Conservation (phyloP, 2,113 vertebrate species). For the Cygnus atratus region DNA sequence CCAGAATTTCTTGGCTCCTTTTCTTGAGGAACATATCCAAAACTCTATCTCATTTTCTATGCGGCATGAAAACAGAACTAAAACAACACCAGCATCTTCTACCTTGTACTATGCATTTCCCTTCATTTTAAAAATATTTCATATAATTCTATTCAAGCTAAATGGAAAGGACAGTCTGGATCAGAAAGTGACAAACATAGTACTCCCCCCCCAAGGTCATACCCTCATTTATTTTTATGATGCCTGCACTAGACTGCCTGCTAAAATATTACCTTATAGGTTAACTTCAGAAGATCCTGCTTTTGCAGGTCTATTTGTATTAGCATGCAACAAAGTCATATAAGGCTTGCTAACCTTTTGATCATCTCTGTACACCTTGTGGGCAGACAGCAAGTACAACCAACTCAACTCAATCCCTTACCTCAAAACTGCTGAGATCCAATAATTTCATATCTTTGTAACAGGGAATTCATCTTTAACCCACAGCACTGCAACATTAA, state of each 20-base stretch:
- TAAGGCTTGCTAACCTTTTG: conserved; percentile 46
- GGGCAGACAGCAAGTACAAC: conserved; percentile 39
- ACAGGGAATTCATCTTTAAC: background rate
- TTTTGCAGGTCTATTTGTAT: conserved; percentile 20
- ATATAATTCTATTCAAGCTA: background rate
- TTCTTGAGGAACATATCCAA: conserved; percentile 18
- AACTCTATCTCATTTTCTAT: background rate
- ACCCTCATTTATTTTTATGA: background rate
- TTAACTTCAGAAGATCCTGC: conserved; percentile 42
- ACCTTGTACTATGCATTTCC: background rate
- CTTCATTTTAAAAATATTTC: conserved; percentile 29
- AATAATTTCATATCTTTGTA: background rate
- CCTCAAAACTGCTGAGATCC: conserved; percentile 21
- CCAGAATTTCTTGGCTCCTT: conserved; percentile 17
- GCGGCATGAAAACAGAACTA: conserved; percentile 8
- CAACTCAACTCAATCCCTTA: conserved; percentile 25
- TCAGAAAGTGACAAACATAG: background rate
- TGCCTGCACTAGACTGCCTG: background rate
- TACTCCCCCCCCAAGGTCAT: background rate
- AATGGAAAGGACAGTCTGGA: background rate
- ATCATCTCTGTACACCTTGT: conserved; percentile 17
- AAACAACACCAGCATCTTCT: conserved; percentile 9
- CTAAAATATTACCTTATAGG: conserved; percentile 25
- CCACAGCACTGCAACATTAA: background rate
- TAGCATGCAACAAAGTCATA: conserved; percentile 35